Percentiles rank a stretch among this genome's conserved stretches.
Evolutionary conservation across 2,113 vertebrate species (phyloP).

Genomic region (Rhizomys pruinosus): DNA sequence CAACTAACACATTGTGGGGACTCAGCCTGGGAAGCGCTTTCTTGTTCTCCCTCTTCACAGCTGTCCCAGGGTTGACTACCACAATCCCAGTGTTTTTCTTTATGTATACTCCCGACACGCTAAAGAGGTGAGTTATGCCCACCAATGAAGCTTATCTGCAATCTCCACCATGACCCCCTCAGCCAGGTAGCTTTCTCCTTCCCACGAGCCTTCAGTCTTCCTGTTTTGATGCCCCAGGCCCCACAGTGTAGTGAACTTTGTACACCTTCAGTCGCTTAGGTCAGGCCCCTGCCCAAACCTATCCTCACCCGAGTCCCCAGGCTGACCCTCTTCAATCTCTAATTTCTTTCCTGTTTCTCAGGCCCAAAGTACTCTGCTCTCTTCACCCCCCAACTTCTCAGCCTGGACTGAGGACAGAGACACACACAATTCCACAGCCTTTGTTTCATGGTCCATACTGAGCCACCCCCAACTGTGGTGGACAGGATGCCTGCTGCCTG

Average conservation of each 20-base stretch:
- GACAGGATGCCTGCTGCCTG: constrained; percentile 76
- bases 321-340: background rate
- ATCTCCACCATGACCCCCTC: background rate
- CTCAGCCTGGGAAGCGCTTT: background rate
- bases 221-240: no score
- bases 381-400: background rate
- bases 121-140: background rate
- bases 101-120: no score
- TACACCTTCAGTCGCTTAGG: background rate
- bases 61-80: background rate
- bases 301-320: background rate
- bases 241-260: background rate
- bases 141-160: background rate
- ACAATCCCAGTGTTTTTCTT: background rate
- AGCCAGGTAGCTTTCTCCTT: background rate
- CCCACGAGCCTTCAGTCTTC: background rate
- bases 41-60: background rate
- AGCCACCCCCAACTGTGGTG: constrained; percentile 48
- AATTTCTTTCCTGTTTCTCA: constrained; percentile 28
- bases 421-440: background rate
- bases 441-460: background rate
- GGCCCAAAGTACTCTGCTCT: background rate
- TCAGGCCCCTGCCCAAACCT: background rate
- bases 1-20: background rate
- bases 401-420: background rate